Percentiles rank a stretch among this genome's conserved stretches.
Evolutionary conservation across 2,888 invertebrate genomes (phyloP).

Genomic region (Chloromyia formosa): DNA sequence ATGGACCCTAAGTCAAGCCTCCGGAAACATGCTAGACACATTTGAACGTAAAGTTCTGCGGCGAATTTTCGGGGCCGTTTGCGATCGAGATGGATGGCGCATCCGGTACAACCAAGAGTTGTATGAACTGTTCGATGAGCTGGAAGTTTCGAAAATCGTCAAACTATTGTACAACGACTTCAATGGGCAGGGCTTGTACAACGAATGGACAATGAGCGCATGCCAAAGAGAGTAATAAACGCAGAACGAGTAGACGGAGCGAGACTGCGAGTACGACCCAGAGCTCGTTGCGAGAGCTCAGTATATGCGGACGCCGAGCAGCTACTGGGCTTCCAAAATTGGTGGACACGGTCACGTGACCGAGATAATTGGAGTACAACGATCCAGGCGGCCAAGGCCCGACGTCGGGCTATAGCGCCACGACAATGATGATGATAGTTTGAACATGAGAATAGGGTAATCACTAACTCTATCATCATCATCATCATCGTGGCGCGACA

Average conservation of each 20-base stretch:
- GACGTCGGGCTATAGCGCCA: not conserved
- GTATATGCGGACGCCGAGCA: not conserved
- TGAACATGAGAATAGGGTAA: no score
- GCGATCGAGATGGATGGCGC: not conserved
- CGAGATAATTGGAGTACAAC: not conserved
- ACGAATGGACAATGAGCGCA: not conserved
- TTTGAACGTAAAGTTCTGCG: not conserved
- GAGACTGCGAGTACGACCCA: not conserved
- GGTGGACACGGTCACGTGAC: not conserved
- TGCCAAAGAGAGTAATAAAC: not conserved
- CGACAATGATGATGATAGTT: not conserved
- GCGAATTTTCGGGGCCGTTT: not conserved
- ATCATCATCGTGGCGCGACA: no score
- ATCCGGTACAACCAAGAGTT: constrained; percentile 6
- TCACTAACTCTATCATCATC: no score
- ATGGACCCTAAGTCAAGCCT: no score
- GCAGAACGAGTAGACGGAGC: not conserved
- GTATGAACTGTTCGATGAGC: not conserved
- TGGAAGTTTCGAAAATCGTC: not conserved
- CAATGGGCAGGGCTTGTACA: not conserved
- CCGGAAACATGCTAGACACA: not conserved
- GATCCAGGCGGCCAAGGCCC: constrained; percentile 6
- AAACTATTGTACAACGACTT: not conserved
- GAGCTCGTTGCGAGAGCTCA: not conserved
- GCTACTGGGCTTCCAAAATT: not conserved